Evolutionary conservation across 2,797 vertebrate species (phyloP), one percentile per base, ranked within the genome.

Genomic region (Pristis pectinata): DNA sequence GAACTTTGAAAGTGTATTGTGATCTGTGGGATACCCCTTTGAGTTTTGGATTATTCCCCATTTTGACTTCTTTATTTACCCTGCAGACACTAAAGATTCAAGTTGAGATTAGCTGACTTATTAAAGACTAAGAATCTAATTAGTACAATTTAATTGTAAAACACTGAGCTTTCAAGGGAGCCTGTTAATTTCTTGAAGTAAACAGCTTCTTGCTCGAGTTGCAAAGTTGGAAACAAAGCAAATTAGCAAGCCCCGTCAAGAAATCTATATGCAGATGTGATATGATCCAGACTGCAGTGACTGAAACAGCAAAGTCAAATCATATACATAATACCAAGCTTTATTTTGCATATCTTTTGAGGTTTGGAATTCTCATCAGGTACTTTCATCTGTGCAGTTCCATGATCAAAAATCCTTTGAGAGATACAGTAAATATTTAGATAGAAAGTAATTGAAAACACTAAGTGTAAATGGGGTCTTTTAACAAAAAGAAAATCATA

Each of bases 361-460:
- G 2, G n/a, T 67, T 41, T 37, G 19, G n/a, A 91, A 91, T 41
- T 56, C 56, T 11, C 49, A 85, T 85, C 56, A 85, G 49, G 53
- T 56, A 44, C 9, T 15, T 85, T 89, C n/a, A n/a, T 89, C 89
- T 59, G n/a, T n/a, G 85, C 37, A 64, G 61, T 59, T 89, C 56
- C 34, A 89, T 59, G 59, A 89, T 89, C 56, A 89, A 17, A 61
- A 61, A n/a, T 1, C 56, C 1, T 34, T 56, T 59, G 30, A 34
- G 83, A 87, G n/a, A n/a, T n/a, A n/a, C n/a, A 53, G 87, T 87
- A 59, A 87, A 87, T 53, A 87, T 87, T 87, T 59, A 89, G 56
- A 34, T 17, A 61, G 5, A 61, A 15, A 89, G 37, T 72, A 72
- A 93, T 72, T 93, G 91, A 93, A 27, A 49, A 61, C 24, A 30